phyloP scores from a whole-genome alignment of 2,113 vertebrate genomes.

The Sylvilagus bachmani region DNA sequence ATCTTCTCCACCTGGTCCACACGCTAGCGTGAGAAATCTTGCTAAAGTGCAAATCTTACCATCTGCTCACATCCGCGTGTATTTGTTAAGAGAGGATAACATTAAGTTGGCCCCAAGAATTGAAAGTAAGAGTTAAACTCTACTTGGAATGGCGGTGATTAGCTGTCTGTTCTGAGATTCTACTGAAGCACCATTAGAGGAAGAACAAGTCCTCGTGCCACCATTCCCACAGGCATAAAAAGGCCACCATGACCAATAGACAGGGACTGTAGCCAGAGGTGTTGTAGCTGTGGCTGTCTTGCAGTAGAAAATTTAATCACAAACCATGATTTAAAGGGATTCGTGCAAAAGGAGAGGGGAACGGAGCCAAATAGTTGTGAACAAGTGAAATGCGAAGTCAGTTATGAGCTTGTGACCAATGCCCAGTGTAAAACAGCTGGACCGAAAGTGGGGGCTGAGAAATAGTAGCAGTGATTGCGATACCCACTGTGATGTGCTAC shows the following conservation, averaged over 20 bases:
- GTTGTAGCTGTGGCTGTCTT: background rate
- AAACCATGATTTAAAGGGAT: background rate
- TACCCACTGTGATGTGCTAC: background rate
- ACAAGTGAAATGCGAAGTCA: background rate
- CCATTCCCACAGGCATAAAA: background rate
- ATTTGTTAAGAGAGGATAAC: background rate
- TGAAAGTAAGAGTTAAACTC: constrained; percentile 39
- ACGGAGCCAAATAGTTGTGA: background rate
- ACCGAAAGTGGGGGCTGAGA: background rate
- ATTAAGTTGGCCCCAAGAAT: background rate
- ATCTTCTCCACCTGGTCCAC: background rate
- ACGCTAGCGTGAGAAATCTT: background rate
- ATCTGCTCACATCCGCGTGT: constrained; percentile 7
- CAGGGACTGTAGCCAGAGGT: too few relatives aligned
- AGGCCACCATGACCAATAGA: background rate
- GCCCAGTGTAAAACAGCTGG: background rate
- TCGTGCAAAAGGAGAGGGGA: background rate
- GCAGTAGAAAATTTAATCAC: background rate
- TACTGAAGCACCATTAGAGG: background rate
- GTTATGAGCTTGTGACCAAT: background rate
- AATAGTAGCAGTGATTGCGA: background rate
- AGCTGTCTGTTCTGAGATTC: background rate
- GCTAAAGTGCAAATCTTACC: background rate
- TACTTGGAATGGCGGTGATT: background rate
- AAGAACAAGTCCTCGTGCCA: background rate